Conservation (phyloP, 2,888 invertebrate species). For the Rotaria sp. region DNA sequence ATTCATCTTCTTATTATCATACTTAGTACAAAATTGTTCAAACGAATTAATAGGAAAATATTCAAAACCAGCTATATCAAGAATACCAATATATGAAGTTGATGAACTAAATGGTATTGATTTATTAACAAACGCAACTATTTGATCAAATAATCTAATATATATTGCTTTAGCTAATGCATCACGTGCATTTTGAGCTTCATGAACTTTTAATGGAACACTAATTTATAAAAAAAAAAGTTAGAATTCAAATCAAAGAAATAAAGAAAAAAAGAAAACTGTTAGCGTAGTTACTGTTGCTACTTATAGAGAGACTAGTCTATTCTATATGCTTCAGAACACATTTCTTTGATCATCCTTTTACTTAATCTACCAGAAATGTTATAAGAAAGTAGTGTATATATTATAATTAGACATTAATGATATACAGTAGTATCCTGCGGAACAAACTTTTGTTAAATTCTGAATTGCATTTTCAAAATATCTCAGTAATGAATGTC, state of each 20-base stretch:
- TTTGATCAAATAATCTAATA: constrained; percentile 85
- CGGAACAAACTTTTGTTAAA: no score
- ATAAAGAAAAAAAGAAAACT: no score
- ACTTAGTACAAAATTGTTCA: constrained; percentile 75
- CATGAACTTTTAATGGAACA: constrained; percentile 87
- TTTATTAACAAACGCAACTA: constrained; percentile 82
- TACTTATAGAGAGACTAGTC: no score
- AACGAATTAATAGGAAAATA: constrained; percentile 75
- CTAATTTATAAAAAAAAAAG: not conserved
- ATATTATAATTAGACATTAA: constrained; percentile 40
- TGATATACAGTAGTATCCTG: no score
- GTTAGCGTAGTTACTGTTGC: no score
- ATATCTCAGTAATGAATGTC: no score
- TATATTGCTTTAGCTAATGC: constrained; percentile 92
- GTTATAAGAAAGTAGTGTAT: no score
- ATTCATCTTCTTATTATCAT: not conserved
- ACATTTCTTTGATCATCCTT: no score
- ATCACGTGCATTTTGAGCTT: constrained; percentile 85
- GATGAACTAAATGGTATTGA: constrained; percentile 90
- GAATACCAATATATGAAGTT: constrained; percentile 84
- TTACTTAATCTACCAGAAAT: no score
- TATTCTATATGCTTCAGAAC: no score
- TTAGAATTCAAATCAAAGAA: not conserved
- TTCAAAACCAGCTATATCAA: constrained; percentile 94
- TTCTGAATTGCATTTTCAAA: no score